Conservation (phyloP, 2,113 vertebrate species). For the Petrocephalus zakoni region DNA sequence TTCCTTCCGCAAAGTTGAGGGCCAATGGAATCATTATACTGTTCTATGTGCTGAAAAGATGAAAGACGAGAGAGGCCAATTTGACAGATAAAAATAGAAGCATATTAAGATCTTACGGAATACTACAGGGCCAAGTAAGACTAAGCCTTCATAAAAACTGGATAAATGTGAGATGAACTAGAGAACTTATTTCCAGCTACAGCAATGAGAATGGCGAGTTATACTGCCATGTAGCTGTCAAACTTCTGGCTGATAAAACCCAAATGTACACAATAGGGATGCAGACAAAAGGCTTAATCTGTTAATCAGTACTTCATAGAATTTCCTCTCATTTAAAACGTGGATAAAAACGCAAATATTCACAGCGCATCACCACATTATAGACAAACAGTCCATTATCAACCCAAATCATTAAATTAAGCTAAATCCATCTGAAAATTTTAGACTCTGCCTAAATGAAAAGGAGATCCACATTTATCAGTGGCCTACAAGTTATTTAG, state of each 20-base stretch:
- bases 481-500: background rate
- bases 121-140: background rate
- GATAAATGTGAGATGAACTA: background rate
- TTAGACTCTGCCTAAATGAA: background rate
- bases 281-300: background rate
- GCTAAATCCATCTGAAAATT: background rate
- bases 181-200: background rate
- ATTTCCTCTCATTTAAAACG: background rate
- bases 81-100: background rate
- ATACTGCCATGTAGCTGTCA: background rate
- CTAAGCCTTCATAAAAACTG: background rate
- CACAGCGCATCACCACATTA: background rate
- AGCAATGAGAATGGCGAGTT: background rate
- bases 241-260: background rate
- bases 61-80: background rate
- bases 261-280: background rate
- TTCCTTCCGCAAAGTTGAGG: too few species aligned
- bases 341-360: background rate
- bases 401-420: background rate
- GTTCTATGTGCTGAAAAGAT: background rate
- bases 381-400: background rate
- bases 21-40: background rate
- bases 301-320: background rate
- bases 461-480: background rate
- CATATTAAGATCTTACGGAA: background rate